A percentile compares a stretch with the other conserved stretches of the same genome.
phyloP scores from a whole-genome alignment of 2,113 vertebrate species.

The Etheostoma spectabile region DNA sequence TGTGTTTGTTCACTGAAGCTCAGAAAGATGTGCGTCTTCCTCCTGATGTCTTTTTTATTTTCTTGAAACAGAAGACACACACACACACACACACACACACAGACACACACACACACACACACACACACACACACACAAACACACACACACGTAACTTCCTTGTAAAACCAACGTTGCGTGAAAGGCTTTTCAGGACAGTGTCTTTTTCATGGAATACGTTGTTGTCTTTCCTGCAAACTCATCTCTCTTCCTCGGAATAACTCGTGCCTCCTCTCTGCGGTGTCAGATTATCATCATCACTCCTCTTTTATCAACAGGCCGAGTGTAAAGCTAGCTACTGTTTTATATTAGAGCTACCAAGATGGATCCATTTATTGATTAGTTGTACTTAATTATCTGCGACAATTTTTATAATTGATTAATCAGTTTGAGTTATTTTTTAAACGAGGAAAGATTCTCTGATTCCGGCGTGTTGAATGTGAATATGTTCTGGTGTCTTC shows the following conservation, averaged over 20 bases:
- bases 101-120: neutral
- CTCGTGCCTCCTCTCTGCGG: constrained; percentile 11
- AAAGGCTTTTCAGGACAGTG: neutral
- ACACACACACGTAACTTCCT: constrained; percentile 1
- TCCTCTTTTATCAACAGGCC: constrained; percentile 5
- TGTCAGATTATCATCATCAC: constrained; percentile 15
- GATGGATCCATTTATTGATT: too few species aligned
- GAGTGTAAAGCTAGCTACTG: neutral
- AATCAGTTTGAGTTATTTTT: too few species aligned
- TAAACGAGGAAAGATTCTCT: too few species aligned
- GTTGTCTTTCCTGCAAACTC: constrained; percentile 35
- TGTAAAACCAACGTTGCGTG: constrained; percentile 21
- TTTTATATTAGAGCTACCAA: too few species aligned
- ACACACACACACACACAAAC: neutral
- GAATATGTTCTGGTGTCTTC: too few species aligned
- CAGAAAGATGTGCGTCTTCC: constrained; percentile 5
- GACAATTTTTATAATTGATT: too few species aligned
- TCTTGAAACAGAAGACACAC: too few species aligned
- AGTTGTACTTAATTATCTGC: too few species aligned
- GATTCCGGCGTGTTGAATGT: too few species aligned
- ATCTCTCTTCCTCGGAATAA: constrained; percentile 17
- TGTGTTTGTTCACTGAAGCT: constrained; percentile 6
- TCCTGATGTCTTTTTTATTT: constrained; percentile 14
- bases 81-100: neutral
- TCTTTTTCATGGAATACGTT: constrained; percentile 22